Conservation (phyloP, 2,113 vertebrate genomes). For the Austrofundulus limnaeus region DNA sequence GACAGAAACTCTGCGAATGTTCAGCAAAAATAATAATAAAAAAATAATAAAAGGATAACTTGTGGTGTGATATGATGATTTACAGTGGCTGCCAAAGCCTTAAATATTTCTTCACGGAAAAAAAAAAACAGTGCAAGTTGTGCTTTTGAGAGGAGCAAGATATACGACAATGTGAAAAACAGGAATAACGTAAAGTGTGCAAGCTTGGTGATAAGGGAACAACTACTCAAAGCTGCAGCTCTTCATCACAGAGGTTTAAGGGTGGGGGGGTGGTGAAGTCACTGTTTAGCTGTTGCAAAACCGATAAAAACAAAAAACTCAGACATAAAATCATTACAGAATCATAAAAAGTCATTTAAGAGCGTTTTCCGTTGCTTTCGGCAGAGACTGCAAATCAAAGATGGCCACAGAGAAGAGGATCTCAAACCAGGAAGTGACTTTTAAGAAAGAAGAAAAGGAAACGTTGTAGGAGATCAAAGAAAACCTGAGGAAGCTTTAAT, state of each 20-base stretch:
- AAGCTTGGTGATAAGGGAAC: neutral
- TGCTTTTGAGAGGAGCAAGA: constrained; percentile 3
- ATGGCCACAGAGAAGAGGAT: neutral
- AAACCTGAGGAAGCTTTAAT: constrained; percentile 13
- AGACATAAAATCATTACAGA: constrained; percentile 20
- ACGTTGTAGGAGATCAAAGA: neutral
- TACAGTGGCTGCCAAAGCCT: constrained; percentile 25
- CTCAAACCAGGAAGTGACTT: neutral
- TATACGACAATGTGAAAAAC: neutral
- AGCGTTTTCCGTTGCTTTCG: constrained; percentile 30
- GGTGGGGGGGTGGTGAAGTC: accelerated
- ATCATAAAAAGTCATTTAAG: constrained; percentile 17
- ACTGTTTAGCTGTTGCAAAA: neutral
- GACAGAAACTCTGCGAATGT: constrained; percentile 28
- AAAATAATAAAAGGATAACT: too few species aligned
- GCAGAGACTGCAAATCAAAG: constrained; percentile 14
- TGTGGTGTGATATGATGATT: constrained; percentile 35
- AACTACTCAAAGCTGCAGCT: neutral
- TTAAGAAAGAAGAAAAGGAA: neutral
- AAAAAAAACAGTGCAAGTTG: neutral
- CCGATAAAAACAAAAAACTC: neutral
- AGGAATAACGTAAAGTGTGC: neutral
- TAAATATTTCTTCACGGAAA: constrained; percentile 4
- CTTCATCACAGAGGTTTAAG: neutral
- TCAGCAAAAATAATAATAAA: constrained; percentile 10